Percentiles rank a stretch among this genome's conserved stretches.
phyloP scores from a whole-genome alignment of 2,113 vertebrate genomes.

The Zosterops pallidus region DNA sequence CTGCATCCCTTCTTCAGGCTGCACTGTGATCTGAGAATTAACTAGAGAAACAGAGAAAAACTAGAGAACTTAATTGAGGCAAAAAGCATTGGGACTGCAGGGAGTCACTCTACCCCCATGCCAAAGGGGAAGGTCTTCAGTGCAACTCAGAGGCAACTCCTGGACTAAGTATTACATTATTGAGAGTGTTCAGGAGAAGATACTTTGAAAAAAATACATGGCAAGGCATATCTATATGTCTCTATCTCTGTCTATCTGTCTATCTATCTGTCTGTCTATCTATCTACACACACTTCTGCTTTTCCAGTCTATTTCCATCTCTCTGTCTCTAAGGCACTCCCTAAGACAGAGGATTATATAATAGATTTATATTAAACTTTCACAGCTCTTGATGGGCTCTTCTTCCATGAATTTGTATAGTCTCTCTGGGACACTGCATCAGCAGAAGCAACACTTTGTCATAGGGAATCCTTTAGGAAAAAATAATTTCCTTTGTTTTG shows the following conservation, averaged over 20 bases:
- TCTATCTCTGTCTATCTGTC: background rate
- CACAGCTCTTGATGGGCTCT: background rate
- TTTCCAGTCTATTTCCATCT: background rate
- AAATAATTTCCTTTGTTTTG: background rate
- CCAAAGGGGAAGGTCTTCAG: background rate
- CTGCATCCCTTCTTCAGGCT: background rate
- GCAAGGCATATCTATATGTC: background rate
- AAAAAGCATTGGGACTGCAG: background rate
- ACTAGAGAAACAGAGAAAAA: background rate
- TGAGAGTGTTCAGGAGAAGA: background rate
- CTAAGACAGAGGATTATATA: background rate
- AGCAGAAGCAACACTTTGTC: background rate
- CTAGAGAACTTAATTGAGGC: background rate
- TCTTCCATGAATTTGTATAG: background rate
- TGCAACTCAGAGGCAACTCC: background rate
- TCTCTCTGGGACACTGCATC: background rate
- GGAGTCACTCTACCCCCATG: background rate
- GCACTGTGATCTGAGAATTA: background rate
- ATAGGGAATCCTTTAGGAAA: background rate
- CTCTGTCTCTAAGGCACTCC: background rate
- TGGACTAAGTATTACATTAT: background rate
- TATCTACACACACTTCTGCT: background rate
- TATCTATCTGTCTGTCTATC: background rate
- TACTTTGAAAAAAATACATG: background rate
- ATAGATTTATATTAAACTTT: background rate